Conservation (phyloP, 2,113 vertebrate genomes). For the Ctenomys sociabilis region DNA sequence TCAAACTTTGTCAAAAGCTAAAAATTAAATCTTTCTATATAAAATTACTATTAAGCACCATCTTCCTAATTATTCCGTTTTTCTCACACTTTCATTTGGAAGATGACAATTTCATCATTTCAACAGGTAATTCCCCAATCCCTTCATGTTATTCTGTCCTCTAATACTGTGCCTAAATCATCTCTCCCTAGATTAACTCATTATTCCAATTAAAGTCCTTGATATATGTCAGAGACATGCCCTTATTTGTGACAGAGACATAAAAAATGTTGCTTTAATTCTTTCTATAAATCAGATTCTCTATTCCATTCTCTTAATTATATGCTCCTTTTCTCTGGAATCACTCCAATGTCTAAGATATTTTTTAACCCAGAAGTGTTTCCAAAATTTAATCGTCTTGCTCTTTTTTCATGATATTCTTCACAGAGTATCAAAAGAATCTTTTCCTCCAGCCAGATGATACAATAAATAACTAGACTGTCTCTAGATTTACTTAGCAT, state of each 20-base stretch:
- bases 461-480: neutral
- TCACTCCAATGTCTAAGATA: slow-evolving; percentile 61
- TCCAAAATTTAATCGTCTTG: neutral
- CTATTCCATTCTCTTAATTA: slow-evolving; percentile 78
- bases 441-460: neutral
- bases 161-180: slow-evolving; percentile 72
- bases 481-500: neutral
- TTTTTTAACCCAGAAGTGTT: slow-evolving; percentile 12
- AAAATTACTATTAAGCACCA: slow-evolving; percentile 72
- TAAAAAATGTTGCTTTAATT: slow-evolving; percentile 79
- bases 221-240: slow-evolving; percentile 75
- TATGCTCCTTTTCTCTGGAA: slow-evolving; percentile 71
- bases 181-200: slow-evolving; percentile 78
- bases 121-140: slow-evolving; percentile 76
- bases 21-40: slow-evolving; percentile 65
- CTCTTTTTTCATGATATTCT: neutral
- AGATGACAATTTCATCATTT: slow-evolving; percentile 75
- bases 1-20: slow-evolving; percentile 67
- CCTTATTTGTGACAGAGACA: slow-evolving; percentile 78
- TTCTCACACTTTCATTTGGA: slow-evolving; percentile 68
- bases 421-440: neutral
- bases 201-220: slow-evolving; percentile 80
- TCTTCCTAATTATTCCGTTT: slow-evolving; percentile 75
- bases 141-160: slow-evolving; percentile 64
- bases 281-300: slow-evolving; percentile 76